Conservation (phyloP, 1,140 invertebrate genomes). For the Drosophila trapezifrons region DNA sequence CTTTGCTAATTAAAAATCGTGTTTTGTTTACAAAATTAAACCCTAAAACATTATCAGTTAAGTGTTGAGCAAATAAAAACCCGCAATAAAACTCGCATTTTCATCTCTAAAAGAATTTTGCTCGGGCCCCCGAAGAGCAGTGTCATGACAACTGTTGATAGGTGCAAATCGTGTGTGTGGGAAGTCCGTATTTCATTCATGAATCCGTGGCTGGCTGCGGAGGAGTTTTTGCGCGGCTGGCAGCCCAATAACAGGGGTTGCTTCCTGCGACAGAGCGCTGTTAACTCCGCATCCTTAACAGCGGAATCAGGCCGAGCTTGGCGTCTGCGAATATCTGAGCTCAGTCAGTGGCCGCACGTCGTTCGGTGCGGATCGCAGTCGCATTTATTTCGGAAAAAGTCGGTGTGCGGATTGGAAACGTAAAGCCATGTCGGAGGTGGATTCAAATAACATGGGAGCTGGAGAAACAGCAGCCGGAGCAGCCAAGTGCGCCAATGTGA, state of each 20-base stretch:
- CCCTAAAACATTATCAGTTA: conserved; percentile 13
- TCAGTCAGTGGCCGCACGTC: conserved; percentile 65
- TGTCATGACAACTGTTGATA: conserved; percentile 75
- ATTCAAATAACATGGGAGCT: conserved; percentile 11
- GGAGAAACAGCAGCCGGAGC: background rate
- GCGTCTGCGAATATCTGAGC: conserved; percentile 58
- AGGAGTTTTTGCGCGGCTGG: conserved; percentile 37
- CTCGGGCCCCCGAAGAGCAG: conserved; percentile 1
- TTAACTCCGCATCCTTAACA: conserved; percentile 62
- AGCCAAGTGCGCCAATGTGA: conserved; percentile 58
- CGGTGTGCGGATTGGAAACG: conserved; percentile 8
- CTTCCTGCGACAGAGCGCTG: conserved; percentile 44
- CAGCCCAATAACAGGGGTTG: conserved; percentile 27
- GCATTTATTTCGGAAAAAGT: conserved; percentile 2
- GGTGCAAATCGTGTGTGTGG: conserved; percentile 4
- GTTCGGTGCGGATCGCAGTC: conserved; percentile 64
- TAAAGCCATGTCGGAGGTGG: conserved; percentile 36
- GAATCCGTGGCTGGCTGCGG: conserved; percentile 17
- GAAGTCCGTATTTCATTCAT: conserved; percentile 64
- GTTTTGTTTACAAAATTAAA: background rate
- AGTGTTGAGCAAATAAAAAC: conserved; percentile 17
- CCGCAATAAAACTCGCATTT: conserved; percentile 2
- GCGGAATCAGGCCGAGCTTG: conserved; percentile 47
- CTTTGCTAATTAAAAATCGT: conserved; percentile 8
- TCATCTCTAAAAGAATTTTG: background rate